Evolutionary conservation across 2,797 vertebrate species (phyloP).

Genomic region (Gadopsis bispinosus): DNA sequence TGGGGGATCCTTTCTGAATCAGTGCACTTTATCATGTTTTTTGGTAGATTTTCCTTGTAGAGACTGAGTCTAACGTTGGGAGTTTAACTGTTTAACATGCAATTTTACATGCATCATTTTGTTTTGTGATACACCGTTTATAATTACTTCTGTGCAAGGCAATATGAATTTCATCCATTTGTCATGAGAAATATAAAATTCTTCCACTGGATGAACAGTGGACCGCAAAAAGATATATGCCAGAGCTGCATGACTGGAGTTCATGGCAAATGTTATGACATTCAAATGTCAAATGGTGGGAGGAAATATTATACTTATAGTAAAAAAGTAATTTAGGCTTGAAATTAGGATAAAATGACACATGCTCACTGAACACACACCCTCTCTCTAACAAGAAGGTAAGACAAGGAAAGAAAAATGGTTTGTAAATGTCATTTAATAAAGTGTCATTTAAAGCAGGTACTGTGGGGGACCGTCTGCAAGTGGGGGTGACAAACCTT

Average conservation of each 20-base stretch:
- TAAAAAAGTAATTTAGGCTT: not conserved
- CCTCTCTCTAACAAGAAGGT: not conserved
- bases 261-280: conserved; percentile 18
- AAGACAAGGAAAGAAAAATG: not conserved
- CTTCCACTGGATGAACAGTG: not conserved
- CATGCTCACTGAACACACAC: conserved; percentile 34
- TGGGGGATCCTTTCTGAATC: not conserved
- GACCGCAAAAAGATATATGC: not conserved
- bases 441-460: not conserved
- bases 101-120: not conserved
- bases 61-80: not conserved
- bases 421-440: conserved; percentile 57
- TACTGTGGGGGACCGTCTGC: not conserved
- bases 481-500: not conserved
- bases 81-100: not conserved
- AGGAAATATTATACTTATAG: conserved; percentile 12
- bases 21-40: not conserved
- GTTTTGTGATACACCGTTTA: not conserved
- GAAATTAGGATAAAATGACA: conserved; percentile 11
- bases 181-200: not conserved
- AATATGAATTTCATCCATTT: not conserved
- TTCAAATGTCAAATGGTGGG: conserved; percentile 46
- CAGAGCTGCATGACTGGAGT: not conserved
- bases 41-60: not conserved
- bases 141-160: not conserved